Evolutionary conservation across 2,113 vertebrate species (phyloP).

Genomic region (Catharus fuscescens): DNA sequence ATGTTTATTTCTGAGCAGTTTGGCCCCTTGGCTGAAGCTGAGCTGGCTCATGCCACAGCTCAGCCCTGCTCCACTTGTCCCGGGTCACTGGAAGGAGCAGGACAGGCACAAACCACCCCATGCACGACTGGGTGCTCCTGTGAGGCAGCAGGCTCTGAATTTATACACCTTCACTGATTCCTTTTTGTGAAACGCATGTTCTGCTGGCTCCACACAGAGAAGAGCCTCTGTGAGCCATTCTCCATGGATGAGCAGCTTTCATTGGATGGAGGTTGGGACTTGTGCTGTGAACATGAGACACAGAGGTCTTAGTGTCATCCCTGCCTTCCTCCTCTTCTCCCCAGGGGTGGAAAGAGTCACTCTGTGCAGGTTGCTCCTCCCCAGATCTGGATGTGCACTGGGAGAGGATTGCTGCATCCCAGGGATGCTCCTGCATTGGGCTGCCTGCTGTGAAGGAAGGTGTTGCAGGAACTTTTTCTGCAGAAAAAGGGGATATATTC

Average conservation of each 20-base stretch:
- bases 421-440: not conserved
- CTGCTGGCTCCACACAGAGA: rapidly evolving
- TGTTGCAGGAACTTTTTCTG: not conserved
- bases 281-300: not conserved
- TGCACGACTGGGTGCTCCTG: rapidly evolving
- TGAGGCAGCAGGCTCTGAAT: not conserved
- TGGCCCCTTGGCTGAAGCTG: not conserved
- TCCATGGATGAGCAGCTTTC: not conserved
- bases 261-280: rapidly evolving
- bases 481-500: not conserved
- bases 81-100: not conserved
- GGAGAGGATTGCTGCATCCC: not conserved
- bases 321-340: not conserved
- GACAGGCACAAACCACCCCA: not conserved
- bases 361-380: not conserved
- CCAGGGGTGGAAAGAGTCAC: not conserved
- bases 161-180: rapidly evolving
- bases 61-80: not conserved
- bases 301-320: rapidly evolving
- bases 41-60: rapidly evolving
- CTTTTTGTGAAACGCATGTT: rapidly evolving
- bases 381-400: rapidly evolving
- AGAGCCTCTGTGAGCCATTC: rapidly evolving
- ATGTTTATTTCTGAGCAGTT: not conserved
- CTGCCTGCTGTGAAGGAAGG: not conserved